These are phyloP conservation scores for Halcyon badia DNA, from an alignment of 2,797 vertebrate genomes.

Conservation along the genomic window DNA sequence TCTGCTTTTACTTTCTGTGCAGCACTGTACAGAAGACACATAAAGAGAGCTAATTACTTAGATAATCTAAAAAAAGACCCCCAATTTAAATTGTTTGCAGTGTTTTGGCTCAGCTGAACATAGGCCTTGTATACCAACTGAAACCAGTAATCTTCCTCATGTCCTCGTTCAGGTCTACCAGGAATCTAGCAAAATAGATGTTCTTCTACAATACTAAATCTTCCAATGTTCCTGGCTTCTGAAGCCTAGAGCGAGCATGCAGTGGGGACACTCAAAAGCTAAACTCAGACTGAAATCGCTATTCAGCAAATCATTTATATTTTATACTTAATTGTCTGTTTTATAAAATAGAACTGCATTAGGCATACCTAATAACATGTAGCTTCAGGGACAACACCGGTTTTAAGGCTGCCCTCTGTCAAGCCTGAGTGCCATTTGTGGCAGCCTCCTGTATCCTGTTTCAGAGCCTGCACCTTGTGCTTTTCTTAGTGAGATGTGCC, in stretches of 20 bases:
- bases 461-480: neutral
- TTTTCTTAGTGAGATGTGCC: neutral
- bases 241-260: neutral
- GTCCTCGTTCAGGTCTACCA: neutral
- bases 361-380: neutral
- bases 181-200: neutral
- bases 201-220: neutral
- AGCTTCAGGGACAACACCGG: neutral
- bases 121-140: neutral
- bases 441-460: neutral
- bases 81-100: neutral
- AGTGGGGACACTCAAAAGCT: neutral
- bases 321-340: neutral
- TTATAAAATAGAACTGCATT: neutral
- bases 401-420: neutral
- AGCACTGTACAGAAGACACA: neutral
- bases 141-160: neutral
- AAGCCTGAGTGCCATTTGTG: neutral
- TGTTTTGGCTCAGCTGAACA: neutral
- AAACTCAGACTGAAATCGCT: neutral
- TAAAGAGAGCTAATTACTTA: neutral
- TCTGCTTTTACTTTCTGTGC: neutral
- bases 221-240: neutral
- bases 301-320: neutral
- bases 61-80: neutral